Conservation (phyloP, 35 echinoderm and acorn worm genomes). For the Heliocidaris tuberculata region DNA sequence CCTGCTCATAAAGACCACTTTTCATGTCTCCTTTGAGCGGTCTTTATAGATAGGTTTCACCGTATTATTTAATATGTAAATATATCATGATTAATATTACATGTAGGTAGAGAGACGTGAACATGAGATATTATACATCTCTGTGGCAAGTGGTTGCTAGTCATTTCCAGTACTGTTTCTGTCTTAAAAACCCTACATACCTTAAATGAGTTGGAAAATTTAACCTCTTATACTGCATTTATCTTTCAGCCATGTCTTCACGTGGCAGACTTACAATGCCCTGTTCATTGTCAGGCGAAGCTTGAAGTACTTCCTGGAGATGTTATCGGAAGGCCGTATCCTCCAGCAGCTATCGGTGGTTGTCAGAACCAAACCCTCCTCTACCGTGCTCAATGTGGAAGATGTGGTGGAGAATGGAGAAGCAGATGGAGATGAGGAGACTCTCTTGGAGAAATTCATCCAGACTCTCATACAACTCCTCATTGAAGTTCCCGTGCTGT, state of each 20-base stretch:
- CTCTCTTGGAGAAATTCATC: constrained; percentile 74
- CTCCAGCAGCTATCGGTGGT: constrained; percentile 81
- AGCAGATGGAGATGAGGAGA: constrained; percentile 44
- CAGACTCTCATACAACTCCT: constrained; percentile 80
- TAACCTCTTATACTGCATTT: neutral
- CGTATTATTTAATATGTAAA: too few species aligned
- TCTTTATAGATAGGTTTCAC: too few species aligned
- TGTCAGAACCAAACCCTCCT: constrained; percentile 6
- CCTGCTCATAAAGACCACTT: too few species aligned
- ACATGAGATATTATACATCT: too few species aligned
- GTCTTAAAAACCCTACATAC: too few species aligned
- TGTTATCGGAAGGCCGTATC: constrained; percentile 93
- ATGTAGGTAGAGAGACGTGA: too few species aligned
- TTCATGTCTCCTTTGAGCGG: too few species aligned
- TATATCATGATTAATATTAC: too few species aligned
- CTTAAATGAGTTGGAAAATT: too few species aligned
- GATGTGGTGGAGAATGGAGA: constrained; percentile 48
- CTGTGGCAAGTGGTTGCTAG: too few species aligned
- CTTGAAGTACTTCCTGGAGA: constrained; percentile 85
- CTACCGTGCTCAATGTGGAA: constrained; percentile 44
- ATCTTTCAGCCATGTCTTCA: constrained; percentile 74
- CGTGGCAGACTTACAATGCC: constrained; percentile 99
- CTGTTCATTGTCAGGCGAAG: constrained; percentile 93
- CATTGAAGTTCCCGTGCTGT: constrained; percentile 95
- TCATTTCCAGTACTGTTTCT: too few species aligned